Conservation (phyloP, 1,140 invertebrate genomes). For the Drosophila rufa region DNA sequence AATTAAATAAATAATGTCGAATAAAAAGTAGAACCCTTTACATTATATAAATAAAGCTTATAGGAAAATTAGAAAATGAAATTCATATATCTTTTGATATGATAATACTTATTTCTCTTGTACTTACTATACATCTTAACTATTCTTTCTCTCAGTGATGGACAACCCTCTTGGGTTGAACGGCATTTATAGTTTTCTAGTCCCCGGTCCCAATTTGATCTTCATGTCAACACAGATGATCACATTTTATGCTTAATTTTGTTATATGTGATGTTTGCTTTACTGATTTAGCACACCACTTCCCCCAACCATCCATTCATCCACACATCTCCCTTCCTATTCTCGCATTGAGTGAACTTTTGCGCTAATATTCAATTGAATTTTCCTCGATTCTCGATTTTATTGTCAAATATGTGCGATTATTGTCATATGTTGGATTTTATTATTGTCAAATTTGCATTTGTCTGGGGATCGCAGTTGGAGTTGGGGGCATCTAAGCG, state of each 20-base stretch:
- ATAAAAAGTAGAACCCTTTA: too few relatives aligned
- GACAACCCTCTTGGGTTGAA: conserved; percentile 24
- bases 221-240: conserved; percentile 85
- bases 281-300: conserved; percentile 64
- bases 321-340: conserved; percentile 3
- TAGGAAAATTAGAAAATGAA: not conserved
- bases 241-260: conserved; percentile 84
- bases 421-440: conserved; percentile 82
- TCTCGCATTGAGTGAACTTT: conserved; percentile 33
- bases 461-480: conserved; percentile 26
- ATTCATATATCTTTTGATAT: not conserved
- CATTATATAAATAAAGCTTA: too few relatives aligned
- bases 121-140: too few relatives aligned
- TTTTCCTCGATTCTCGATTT: conserved; percentile 68
- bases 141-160: conserved; percentile 13
- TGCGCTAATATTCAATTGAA: conserved; percentile 57
- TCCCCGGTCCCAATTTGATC: conserved; percentile 63
- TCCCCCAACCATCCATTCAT: not conserved
- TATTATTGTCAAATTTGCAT: conserved; percentile 82
- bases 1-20: too few relatives aligned
- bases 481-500: conserved; percentile 28
- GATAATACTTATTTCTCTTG: not conserved
- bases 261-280: conserved; percentile 66
- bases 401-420: conserved; percentile 82
- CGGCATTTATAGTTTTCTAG: conserved; percentile 17